A percentile compares a stretch with the other conserved stretches of the same genome.
These are phyloP conservation scores for Sceloporus tristichus DNA, from an alignment of 2,113 vertebrate species.

Conservation along the genomic window DNA sequence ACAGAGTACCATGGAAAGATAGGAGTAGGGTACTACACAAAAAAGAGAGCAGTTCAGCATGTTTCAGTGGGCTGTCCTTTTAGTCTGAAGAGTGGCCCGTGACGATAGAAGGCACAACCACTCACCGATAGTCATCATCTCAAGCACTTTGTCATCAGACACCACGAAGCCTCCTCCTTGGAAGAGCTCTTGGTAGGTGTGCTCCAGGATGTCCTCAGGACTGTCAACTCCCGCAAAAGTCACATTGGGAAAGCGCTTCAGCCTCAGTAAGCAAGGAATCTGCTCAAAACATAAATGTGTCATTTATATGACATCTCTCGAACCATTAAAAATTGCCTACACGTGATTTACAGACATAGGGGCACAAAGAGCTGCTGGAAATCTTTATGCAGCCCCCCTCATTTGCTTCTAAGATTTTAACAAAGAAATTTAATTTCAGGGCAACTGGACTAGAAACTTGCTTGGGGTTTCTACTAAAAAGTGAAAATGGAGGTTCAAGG, in stretches of 20 bases:
- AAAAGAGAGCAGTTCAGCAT: too few species aligned
- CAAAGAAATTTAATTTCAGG: not conserved
- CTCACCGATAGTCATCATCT: slow-evolving; percentile 82
- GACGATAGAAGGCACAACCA: accelerated
- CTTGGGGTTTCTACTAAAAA: too few species aligned
- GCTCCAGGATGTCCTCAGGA: slow-evolving; percentile 83
- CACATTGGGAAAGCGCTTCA: slow-evolving; percentile 84
- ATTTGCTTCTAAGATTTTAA: not conserved
- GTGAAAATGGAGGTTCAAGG: too few species aligned
- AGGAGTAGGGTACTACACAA: too few species aligned
- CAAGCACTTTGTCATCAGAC: slow-evolving; percentile 81
- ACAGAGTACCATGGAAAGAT: too few species aligned
- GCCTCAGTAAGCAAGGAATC: slow-evolving; percentile 87
- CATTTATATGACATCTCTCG: too few species aligned
- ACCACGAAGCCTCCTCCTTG: slow-evolving; percentile 88
- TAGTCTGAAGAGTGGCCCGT: not conserved
- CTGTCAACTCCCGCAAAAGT: slow-evolving; percentile 89
- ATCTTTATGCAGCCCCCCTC: not conserved
- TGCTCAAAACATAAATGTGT: slow-evolving; percentile 58
- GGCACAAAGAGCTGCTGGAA: not conserved
- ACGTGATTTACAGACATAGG: too few species aligned
- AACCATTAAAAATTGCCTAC: too few species aligned
- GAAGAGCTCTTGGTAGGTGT: slow-evolving; percentile 89
- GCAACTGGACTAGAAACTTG: not conserved
- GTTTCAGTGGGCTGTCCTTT: too few species aligned